Evolutionary conservation across 2,113 vertebrate genomes (phyloP).

Genomic region (Psittacula cyanocephala): DNA sequence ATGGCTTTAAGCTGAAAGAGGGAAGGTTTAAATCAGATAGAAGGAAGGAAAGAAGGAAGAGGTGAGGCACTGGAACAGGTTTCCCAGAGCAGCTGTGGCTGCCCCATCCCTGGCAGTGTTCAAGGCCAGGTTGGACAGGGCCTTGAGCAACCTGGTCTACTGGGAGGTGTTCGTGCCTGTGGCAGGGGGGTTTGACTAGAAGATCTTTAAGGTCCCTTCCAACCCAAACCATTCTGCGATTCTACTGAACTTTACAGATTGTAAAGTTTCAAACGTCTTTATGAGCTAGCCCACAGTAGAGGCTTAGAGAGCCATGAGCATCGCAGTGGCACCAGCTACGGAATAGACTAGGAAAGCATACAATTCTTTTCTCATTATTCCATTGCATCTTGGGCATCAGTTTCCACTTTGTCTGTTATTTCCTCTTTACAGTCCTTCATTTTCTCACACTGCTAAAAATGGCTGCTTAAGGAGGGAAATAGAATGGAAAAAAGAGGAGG

Average conservation of each 20-base stretch:
- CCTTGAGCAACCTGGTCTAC: background rate
- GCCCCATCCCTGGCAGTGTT: background rate
- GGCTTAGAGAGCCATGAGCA: background rate
- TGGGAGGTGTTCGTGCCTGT: background rate
- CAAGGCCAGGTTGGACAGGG: background rate
- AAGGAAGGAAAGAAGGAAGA: background rate
- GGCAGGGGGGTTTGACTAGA: background rate
- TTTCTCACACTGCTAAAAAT: background rate
- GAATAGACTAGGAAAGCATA: background rate
- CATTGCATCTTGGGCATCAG: background rate
- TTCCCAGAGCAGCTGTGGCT: background rate
- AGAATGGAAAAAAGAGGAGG: background rate
- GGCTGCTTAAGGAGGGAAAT: background rate
- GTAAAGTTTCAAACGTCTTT: accelerated
- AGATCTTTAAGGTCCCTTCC: background rate
- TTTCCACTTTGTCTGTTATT: background rate
- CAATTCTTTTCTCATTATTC: background rate
- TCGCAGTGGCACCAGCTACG: background rate
- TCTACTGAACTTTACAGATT: background rate
- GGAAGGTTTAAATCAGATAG: background rate
- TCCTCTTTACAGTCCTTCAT: background rate
- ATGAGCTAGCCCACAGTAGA: background rate
- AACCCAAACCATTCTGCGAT: background rate
- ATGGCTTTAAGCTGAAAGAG: background rate
- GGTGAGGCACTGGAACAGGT: background rate